Percentiles rank a stretch among this genome's conserved stretches.
Evolutionary conservation across 2,113 vertebrate species (phyloP).

Genomic region (Todiramphus chloris): DNA sequence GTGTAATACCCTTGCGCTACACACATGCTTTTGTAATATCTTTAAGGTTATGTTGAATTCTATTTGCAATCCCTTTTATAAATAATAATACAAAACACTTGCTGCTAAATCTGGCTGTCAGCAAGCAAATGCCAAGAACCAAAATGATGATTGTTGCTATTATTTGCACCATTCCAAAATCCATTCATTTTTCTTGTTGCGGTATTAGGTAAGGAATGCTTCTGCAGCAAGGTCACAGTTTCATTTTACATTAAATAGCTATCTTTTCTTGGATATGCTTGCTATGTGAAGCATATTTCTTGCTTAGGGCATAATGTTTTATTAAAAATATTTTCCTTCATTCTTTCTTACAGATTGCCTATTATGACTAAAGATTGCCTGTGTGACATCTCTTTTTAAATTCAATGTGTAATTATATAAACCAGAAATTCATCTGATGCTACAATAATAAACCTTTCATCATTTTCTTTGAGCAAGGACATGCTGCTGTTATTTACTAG

Average conservation of each 20-base stretch:
- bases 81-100: conserved; percentile 42
- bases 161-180: conserved; percentile 52
- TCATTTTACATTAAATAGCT: conserved; percentile 48
- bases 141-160: conserved; percentile 39
- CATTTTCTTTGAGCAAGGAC: neutral
- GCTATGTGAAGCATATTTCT: conserved; percentile 61
- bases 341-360: conserved; percentile 59
- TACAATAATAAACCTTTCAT: conserved; percentile 47
- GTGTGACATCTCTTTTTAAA: conserved; percentile 43
- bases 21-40: neutral
- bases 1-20: neutral
- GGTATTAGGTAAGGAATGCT: conserved; percentile 48
- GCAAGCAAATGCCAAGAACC: conserved; percentile 51
- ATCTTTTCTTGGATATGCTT: conserved; percentile 60
- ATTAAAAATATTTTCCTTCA: conserved; percentile 74
- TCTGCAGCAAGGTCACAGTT: conserved; percentile 67
- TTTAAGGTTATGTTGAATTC: conserved; percentile 39
- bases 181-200: conserved; percentile 64
- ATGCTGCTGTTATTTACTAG: neutral
- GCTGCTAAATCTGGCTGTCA: conserved; percentile 52
- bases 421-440: conserved; percentile 49
- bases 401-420: conserved; percentile 60
- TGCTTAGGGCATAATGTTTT: conserved; percentile 67
- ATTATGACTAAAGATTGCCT: conserved; percentile 45
- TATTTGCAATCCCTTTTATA: conserved; percentile 46